Base-by-base conservation (phyloP, 2,113 vertebrate genomes). In the Rallus limicola region DNA sequence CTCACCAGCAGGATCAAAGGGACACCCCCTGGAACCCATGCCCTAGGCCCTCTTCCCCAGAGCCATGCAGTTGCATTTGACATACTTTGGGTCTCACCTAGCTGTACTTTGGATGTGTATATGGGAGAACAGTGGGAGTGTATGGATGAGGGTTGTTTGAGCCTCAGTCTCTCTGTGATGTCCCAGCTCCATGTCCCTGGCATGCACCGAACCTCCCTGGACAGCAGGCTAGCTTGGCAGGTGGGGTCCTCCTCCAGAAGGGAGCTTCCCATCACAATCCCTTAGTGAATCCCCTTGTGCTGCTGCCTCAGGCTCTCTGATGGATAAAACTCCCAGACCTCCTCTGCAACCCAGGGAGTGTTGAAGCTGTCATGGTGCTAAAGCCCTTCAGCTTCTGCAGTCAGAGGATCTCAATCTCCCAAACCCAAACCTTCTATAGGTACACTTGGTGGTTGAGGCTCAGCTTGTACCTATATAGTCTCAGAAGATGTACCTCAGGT, bases 391-490 rank as follows among this genome's bases (percentile, higher is more conserved):
- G 29, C 13, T 69, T 68, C 63, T 63, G 7, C 18, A n/a, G 5
- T 44, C 34, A 19, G 82, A 21, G 14, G 4, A 40, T 56, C 3
- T 46, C 13, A 28, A 65, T 28, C 46, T 56, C 31, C 16, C 38
- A 53, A 1, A 3, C 12, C 24, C 7, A 25, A 52, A 52, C 2
- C 5, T 16, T 26, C 14, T 1, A 2, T 42, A 31, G 26, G 12
- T 53, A 63, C 19, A 21, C 24, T 12, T 64, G 34, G 9, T 29
- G 6, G 16, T 28, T 81, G 34, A 81, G 16, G 40, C 16, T 86
- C 5, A 4, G 25, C n/a, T 75, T 3, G 0, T 18, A 91, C 25
- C 38, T 53, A 20, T 12, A 7, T 40, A 19, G 38, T 56, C 21
- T 44, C 40, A 86, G n/a, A 26, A 44, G 20, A 46, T 4, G 6